Evolutionary conservation across 2,888 invertebrate species (phyloP), one percentile per base, ranked within the genome.

Genomic region (Machimus rusticus): DNA sequence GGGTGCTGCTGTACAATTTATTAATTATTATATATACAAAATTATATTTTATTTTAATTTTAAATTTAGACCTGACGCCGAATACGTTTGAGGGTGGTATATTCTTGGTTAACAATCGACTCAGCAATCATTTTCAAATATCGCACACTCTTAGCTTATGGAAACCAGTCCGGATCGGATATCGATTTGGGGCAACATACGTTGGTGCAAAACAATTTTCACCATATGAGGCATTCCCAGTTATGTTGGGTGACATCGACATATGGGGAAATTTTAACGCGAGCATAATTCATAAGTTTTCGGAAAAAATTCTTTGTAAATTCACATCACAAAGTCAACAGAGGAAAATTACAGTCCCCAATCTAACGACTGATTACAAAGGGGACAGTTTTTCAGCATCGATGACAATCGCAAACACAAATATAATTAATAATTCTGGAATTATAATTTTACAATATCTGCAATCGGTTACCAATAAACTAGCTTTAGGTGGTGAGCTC

Each of bases 121-220:
- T 99, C 76, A 99, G 98, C 91, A 98, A 98, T 93, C 98, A 99
- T 92, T 99, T 99, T 93, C 98, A 99, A 94, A 97, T 99, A 90
- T 97, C 98, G 79, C 99, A 99, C 93, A 98, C 99, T 8, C 94
- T 99, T 82, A 98, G 97, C 90, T 96, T 98, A 95, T 97, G 97
- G 91, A 96, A 96, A 85, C 94, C 96, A 57, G 74, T 28, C 2
- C 97, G 97, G 16, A 97, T 97, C 88, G 99, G 99, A 0, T 98
- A 97, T 93, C 96, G 98, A 90, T 97, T 99, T 92, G 99, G 99
- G 86, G 98, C 98, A 16, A 99, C 99, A 4, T 99, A 98, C 93
- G 98, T 99, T 85, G 99, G 99, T 88, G 96, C 97, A 31, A 97
- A 98, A 91, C 98, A 98, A 93, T 95, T 96, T 89, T 95, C 97